Base-by-base conservation (phyloP, 2,888 invertebrate species). In the Lottia scabra region DNA sequence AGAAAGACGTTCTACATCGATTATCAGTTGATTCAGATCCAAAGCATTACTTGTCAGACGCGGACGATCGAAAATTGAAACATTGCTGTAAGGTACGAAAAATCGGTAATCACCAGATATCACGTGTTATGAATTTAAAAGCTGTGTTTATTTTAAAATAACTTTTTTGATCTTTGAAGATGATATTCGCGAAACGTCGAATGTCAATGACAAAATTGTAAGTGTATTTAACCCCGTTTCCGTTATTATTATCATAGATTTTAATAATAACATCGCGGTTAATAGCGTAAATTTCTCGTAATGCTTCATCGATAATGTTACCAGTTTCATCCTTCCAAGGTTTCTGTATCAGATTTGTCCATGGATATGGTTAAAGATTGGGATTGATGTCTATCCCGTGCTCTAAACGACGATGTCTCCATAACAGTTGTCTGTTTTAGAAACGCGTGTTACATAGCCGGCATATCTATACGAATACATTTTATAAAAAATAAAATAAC, bases 261-360 rank as follows among this genome's bases (percentile, higher is more conserved):
- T 30, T 30, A 6, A 30, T 2, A 30, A 30, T 30, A 30, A 30
- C 30, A 30, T 30, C 30, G 30, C 30, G 30, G 30, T 30, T 30
- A 63, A 30, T 27, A 30, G 19, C 38, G 63, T 63, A 63, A 30
- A 63, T 38, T 38, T 63, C 63, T 38, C 38, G 27, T 63, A 63
- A 19, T 16, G 63, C 63, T 15, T 63, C 63, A 38, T 63, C 23
- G 27, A 30, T 38, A 15, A 63, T 23, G 38, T 63, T 63, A 63
- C 63, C 63, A 63, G 15, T 19, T 30, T 63, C 63, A 63, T 63
- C 63, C 15, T 19, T 63, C 63, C 63, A 63, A 23, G 63, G 63
- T 63, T 38, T 63, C 27, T 30, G 27, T 15, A n/a, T 27, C 15
- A 23, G 13, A 63, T 63, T 19, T 30, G 23, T 38, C 63, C 63